These are phyloP conservation scores for Eupristina koningsbergeri DNA, from an alignment of 1,140 invertebrate species.

Conservation along the genomic window DNA sequence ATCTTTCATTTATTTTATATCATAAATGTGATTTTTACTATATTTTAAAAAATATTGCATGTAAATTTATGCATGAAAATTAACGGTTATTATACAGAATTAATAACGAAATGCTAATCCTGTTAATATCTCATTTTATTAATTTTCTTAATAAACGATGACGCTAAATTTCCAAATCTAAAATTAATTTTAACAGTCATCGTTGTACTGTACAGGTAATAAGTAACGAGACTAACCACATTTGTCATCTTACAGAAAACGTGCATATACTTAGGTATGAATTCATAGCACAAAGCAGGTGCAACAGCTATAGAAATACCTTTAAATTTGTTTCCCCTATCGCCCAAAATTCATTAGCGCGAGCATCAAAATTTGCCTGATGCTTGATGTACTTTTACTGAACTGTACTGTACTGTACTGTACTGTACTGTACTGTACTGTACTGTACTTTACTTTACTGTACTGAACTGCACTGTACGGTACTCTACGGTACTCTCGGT, in stretches of 20 bases:
- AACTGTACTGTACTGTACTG: too few species aligned
- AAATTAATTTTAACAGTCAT: not conserved
- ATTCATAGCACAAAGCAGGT: conserved; percentile 13
- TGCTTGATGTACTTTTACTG: conserved; percentile 16
- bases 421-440: too few species aligned
- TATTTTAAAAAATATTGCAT: too few species aligned
- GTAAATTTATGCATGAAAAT: too few species aligned
- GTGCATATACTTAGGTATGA: conserved; percentile 13
- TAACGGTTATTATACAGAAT: too few species aligned
- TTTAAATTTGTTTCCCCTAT: conserved; percentile 28
- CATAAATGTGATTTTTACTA: too few species aligned
- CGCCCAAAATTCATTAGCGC: conserved; percentile 42
- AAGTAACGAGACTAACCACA: conserved; percentile 27
- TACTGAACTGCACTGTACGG: too few species aligned
- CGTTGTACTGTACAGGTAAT: not conserved
- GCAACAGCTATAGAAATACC: not conserved
- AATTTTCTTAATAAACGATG: too few species aligned
- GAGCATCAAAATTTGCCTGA: conserved; percentile 30
- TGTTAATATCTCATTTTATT: too few species aligned
- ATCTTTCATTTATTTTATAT: too few species aligned
- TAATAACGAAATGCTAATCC: too few species aligned
- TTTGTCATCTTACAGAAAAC: conserved; percentile 30
- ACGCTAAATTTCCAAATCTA: not conserved
- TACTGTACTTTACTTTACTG: too few species aligned
- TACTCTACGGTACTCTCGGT: not conserved